Conservation (phyloP, 2,888 invertebrate genomes). For the Noctua fimbriata region DNA sequence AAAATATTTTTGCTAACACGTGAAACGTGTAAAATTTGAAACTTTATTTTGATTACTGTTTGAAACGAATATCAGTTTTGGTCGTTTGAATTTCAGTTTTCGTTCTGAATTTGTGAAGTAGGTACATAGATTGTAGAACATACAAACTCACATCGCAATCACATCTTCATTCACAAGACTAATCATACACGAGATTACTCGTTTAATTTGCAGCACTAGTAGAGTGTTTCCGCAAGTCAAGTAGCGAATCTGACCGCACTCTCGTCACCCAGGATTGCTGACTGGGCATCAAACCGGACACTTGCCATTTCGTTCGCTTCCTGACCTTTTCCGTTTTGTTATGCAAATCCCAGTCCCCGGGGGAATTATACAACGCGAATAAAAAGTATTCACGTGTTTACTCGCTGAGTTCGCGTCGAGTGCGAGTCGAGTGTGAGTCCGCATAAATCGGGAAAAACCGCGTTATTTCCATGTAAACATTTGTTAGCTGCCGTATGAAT, state of each 20-base stretch:
- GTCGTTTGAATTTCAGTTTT: conserved; percentile 6
- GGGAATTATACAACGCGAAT: conserved; percentile 88
- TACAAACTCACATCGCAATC: too few relatives aligned
- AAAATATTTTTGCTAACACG: conserved; percentile 50
- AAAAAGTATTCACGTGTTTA: conserved; percentile 89
- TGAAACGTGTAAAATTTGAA: conserved; percentile 41
- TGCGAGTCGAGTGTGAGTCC: conserved; percentile 84
- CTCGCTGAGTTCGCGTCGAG: conserved; percentile 86
- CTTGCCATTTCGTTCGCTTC: conserved; percentile 89
- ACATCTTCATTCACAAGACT: not conserved
- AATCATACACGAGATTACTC: not conserved
- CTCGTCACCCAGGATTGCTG: conserved; percentile 81
- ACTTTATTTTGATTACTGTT: conserved; percentile 33
- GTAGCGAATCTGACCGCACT: conserved; percentile 69
- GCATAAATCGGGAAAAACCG: conserved; percentile 84
- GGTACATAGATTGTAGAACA: not conserved
- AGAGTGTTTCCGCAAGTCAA: conserved; percentile 70
- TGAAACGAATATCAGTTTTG: conserved; percentile 11
- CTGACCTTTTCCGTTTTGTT: conserved; percentile 90
- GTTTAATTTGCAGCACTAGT: conserved; percentile 7
- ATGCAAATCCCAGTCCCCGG: conserved; percentile 87
- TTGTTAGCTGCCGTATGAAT: conserved; percentile 65
- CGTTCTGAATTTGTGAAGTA: not conserved
- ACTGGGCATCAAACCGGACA: conserved; percentile 87
- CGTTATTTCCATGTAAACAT: conserved; percentile 74